Evolutionary conservation across 2,888 invertebrate species (phyloP), one percentile per base, ranked within the genome.

Genomic region (Cataglyphis altisquamis): DNA sequence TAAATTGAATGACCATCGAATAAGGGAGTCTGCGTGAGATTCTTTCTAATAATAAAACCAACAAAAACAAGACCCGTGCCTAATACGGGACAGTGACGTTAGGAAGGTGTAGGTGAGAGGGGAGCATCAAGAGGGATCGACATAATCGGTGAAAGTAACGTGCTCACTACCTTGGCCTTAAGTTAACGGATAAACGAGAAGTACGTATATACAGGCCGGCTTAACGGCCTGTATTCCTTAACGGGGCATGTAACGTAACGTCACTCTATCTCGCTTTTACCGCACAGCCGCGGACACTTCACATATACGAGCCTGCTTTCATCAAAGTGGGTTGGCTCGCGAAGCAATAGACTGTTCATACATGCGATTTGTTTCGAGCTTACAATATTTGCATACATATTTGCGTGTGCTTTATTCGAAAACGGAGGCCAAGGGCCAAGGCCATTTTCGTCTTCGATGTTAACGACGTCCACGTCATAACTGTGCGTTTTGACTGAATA

Each of bases 351-450:
- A 87, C 29, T 29, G 29, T 84, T 86, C 84, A 83, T 73, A 86
- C 86, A 86, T 88, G 84, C 86, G 85, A 88, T 90, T 92, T 86
- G 91, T 91, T 90, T 86, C 86, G 82, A 90, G 91, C 91, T 52
- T 90, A 91, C 91, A 86, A 55, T 77, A 73, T 52, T 25, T 25
- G 25, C 25, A 10, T 39, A 66, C 32, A 48, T 64, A 64, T n/a
- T 81, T 77, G 64, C 63, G 78, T 63, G 45, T 57, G 83, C 81
- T 60, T 80, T 80, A 77, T 83, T 87, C 84, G 72, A 84, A 89
- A 87, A 87, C 88, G 90, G 93, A 92, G 92, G 92, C 91, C 93
- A 90, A 93, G 92, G 92, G 92, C 91, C 93, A 93, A 93, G 93
- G 93, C 88, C 90, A 72, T 9, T 48, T 21, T 66, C 63, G 18